Base-by-base conservation (phyloP, 2,113 vertebrate species). In the Lampris incognitus region DNA sequence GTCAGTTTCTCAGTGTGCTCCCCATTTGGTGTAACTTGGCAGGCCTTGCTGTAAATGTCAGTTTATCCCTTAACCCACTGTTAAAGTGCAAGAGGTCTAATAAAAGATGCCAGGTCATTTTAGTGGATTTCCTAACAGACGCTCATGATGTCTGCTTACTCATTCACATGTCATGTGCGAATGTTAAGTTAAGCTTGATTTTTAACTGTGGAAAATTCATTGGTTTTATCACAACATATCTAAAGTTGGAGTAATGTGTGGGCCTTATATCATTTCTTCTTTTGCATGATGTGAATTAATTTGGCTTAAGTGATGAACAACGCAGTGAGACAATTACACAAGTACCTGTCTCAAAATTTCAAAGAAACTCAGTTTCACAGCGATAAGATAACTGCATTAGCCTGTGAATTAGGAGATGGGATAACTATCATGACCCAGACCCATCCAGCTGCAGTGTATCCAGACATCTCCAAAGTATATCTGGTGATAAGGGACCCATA, bases 31-130 rank as follows among this genome's bases (percentile, higher is more conserved):
- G 88, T 79, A 85, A 87, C 88, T 90, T 88, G 91, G 89, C 86
- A 90, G 84, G 87, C 74, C 9, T 51, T 44, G 83, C 88, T 83
- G 79, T 88, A 91, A 90, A 94, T 91, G 88, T 92, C 93, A 91
- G 78, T 90, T 93, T 89, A 92, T 91, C 91, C 91, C 92, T 92
- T 93, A 93, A 93, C 90, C 87, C 90, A 71, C 79, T 89, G 89
- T 87, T 91, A 88, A 92, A 92, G 88, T 88, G 81, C 86, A 86
- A 89, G 71, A 78, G 78, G 82, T 54, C 82, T 87, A 85, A 89
- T 91, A 88, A 89, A 89, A 87, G 78, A 78, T 83, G 82, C 73
- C 80, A 80, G 72, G 69, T 81, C 84, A 72, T 74, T 74, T 89
- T 88, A 88, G 85, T 52, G 61, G 72, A 82, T 84, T 77, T 59